Percentiles rank a stretch among this genome's conserved stretches.
Evolutionary conservation across 2,888 invertebrate species (phyloP).

Genomic region (Pristionchus maxplancki): DNA sequence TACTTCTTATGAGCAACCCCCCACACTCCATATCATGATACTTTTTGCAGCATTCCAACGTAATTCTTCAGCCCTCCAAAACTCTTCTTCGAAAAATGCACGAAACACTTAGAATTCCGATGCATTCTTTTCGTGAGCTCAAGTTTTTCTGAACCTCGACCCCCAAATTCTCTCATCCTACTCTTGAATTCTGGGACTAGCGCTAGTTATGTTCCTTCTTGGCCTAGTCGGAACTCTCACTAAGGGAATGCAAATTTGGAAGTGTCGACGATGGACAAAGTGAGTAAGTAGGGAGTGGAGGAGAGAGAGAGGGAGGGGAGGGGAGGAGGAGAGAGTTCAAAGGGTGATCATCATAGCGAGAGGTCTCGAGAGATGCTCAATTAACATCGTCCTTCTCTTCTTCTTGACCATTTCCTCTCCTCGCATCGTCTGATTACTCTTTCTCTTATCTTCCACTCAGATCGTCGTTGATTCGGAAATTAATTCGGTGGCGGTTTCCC

Average conservation of each 20-base stretch:
- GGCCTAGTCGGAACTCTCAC: constrained; percentile 28
- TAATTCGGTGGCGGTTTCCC: constrained; percentile 34
- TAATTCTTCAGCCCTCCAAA: not conserved
- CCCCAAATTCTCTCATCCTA: not conserved
- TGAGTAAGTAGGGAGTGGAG: constrained; percentile 10
- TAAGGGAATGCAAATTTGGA: constrained; percentile 45
- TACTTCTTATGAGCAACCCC: not conserved
- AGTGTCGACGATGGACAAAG: constrained; percentile 34
- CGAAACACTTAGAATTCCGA: not conserved
- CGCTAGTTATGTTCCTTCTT: constrained; percentile 40
- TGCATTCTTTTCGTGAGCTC: not conserved
- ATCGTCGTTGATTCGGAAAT: constrained; percentile 50
- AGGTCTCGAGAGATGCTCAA: constrained; percentile 12
- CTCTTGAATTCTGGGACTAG: not conserved
- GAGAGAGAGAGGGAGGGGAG: not conserved
- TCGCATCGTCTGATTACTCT: not conserved
- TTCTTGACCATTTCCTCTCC: not conserved
- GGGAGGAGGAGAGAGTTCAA: not conserved
- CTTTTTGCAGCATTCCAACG: not conserved
- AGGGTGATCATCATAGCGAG: constrained; percentile 23
- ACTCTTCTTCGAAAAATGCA: not conserved
- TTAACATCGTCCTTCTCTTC: constrained; percentile 19
- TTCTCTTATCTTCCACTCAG: not conserved
- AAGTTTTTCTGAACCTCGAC: not conserved
- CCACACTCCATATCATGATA: not conserved